Evolutionary conservation across 2,113 vertebrate genomes (phyloP).

Genomic region (Donacobius atricapilla): DNA sequence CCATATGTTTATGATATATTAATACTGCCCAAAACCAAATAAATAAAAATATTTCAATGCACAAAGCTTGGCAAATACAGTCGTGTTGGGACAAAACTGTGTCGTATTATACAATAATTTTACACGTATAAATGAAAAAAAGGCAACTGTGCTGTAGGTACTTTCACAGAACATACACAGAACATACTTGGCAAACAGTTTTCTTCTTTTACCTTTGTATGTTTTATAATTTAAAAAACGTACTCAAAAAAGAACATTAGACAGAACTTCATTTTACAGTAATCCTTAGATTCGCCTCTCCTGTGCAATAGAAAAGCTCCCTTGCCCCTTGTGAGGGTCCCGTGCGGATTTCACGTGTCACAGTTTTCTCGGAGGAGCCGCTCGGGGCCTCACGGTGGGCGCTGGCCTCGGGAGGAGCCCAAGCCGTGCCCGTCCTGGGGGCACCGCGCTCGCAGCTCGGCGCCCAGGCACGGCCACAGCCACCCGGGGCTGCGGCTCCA

Average conservation of each 20-base stretch:
- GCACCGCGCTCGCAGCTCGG: neutral
- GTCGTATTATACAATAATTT: constrained; percentile 70
- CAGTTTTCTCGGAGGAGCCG: neutral
- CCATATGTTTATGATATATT: constrained; percentile 75
- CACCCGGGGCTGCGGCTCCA: neutral
- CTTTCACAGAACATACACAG: constrained; percentile 64
- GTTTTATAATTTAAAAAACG: constrained; percentile 15
- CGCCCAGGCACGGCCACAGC: neutral
- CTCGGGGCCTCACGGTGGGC: neutral
- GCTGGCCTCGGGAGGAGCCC: neutral
- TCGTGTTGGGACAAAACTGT: constrained; percentile 57
- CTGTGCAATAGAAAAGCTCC: constrained; percentile 3
- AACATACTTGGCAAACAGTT: constrained; percentile 44
- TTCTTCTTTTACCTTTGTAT: constrained; percentile 25
- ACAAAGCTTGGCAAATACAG: constrained; percentile 74
- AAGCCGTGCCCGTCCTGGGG: too few species aligned
- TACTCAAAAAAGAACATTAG: constrained; percentile 33
- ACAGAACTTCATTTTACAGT: constrained; percentile 16
- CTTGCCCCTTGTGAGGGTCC: neutral
- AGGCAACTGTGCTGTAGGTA: constrained; percentile 70
- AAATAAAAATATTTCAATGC: constrained; percentile 80
- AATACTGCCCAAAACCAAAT: constrained; percentile 81
- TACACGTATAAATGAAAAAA: constrained; percentile 73
- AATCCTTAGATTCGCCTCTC: neutral
- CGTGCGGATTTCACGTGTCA: neutral